Percentiles rank a stretch among this genome's conserved stretches.
Evolutionary conservation across 2,113 vertebrate genomes (phyloP).

Genomic region (Tursiops truncatus): DNA sequence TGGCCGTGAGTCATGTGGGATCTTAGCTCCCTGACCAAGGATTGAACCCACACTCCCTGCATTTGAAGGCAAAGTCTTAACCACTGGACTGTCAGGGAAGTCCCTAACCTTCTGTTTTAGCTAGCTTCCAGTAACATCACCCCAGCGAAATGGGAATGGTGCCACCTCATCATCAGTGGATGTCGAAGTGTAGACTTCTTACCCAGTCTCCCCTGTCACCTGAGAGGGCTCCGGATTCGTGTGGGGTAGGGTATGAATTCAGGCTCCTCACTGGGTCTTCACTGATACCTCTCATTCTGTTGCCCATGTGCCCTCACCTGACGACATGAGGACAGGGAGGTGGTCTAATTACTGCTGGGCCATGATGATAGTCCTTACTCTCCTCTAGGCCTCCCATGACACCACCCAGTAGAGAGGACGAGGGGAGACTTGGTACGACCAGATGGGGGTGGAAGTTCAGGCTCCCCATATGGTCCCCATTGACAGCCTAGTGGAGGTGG

Average conservation of each 20-base stretch:
- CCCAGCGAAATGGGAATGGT: neutral
- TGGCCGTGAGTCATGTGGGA: no score
- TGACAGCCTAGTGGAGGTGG: neutral
- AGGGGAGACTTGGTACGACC: neutral
- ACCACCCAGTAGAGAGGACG: neutral
- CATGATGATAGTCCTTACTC: neutral
- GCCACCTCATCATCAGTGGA: neutral
- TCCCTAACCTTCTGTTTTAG: neutral
- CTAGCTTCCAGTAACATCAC: neutral
- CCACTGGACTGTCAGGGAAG: no score
- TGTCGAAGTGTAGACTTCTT: neutral
- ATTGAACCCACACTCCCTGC: no score
- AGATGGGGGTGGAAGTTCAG: neutral
- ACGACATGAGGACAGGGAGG: neutral
- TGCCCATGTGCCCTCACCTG: neutral
- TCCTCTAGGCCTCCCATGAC: neutral
- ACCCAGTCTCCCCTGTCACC: neutral
- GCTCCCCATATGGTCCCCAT: accelerated
- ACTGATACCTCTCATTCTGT: neutral
- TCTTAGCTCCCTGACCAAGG: no score
- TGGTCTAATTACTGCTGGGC: neutral
- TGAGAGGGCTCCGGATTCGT: neutral
- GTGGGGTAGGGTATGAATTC: neutral
- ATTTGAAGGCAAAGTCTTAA: no score
- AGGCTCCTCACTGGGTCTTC: neutral